Base-by-base conservation (phyloP, 2,797 vertebrate species). In the Danionella dracula region DNA sequence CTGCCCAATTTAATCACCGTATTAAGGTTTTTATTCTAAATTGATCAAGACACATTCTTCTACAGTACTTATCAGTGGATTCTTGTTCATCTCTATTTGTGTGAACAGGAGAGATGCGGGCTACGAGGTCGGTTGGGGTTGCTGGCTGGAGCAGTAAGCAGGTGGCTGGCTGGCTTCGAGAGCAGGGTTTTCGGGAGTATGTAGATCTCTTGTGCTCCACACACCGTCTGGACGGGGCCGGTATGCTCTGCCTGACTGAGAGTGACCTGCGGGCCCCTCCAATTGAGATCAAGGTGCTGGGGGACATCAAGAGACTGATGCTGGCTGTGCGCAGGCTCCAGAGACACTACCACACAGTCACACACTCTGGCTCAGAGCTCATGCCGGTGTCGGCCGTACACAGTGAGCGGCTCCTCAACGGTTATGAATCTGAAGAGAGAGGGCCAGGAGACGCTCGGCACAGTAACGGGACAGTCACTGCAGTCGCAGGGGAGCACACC, bases 301-400 rank as follows among this genome's bases (percentile, higher is more conserved):
- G 96, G 16, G 94, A 98, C 73, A 96, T 98, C 82, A 98, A 98
- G 82, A 86, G 94, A 68, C 78, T 98, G 4, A 91, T 90, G 82
- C 50, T 96, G 19, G 93, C 94, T 5, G 86, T 98, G 13, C 87
- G 87, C 17, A 91, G 90, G 45, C 85, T 97, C 23, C 94, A 96
- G 80, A 94, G 90, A 79, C 90, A 90, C 69, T 93, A 95, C 40
- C 56, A 80, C 9, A 80, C 87, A 31, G 84, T 93, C 61, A 77
- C 94, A 46, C 90, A 93, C 70, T 76, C 86, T 17, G 83, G 80
- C 0, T 71, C 20, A 37, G 42, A 27, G 21, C 34, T 27, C 6
- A 6, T 27, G 3, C 23, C 23, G 6, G 23, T 6, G 3, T 6
- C 23, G 6, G 23, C 23, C 23, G 6, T 6, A 6, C 6, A 3